These are phyloP conservation scores for Palythoa grandiflora DNA, from an alignment of 92 coral and sea anemone genomes.

Conservation along the genomic window DNA sequence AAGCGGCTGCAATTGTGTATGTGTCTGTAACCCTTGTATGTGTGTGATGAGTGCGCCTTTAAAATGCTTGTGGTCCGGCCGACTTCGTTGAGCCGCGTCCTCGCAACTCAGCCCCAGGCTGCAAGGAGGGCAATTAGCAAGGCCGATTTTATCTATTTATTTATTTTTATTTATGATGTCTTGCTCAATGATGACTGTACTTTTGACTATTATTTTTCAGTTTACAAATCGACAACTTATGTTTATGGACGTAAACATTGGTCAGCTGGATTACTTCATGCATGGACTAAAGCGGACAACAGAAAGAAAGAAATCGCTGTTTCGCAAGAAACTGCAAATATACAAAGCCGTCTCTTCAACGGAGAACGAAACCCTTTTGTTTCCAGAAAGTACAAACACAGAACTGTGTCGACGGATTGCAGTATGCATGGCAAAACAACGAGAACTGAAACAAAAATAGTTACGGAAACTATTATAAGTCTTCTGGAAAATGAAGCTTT, in stretches of 20 bases:
- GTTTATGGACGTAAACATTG: constrained; percentile 85
- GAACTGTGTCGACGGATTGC: constrained; percentile 89
- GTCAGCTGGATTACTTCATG: constrained; percentile 84
- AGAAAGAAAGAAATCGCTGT: constrained; percentile 79
- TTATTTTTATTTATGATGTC: not conserved
- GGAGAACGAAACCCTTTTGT: constrained; percentile 84
- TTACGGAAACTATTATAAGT: not conserved
- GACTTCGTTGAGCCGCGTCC: too few relatives aligned
- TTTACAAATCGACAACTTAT: constrained; percentile 71
- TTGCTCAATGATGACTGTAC: not conserved
- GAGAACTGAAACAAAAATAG: constrained; percentile 39
- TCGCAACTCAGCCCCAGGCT: too few relatives aligned
- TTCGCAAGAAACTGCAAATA: constrained; percentile 81
- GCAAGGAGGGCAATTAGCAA: too few relatives aligned
- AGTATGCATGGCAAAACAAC: constrained; percentile 64
- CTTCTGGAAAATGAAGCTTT: not conserved
- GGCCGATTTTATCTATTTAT: not conserved
- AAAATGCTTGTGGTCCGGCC: too few relatives aligned
- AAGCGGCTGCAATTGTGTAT: too few relatives aligned
- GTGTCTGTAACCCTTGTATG: too few relatives aligned
- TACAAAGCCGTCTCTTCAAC: constrained; percentile 86
- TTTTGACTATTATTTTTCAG: constrained; percentile 42
- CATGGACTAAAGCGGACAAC: constrained; percentile 85
- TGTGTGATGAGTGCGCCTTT: too few relatives aligned
- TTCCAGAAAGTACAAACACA: constrained; percentile 79